A percentile compares a stretch with the other conserved stretches of the same genome.
Conservation (phyloP, 1,140 invertebrate genomes). For the Euura lappo region DNA sequence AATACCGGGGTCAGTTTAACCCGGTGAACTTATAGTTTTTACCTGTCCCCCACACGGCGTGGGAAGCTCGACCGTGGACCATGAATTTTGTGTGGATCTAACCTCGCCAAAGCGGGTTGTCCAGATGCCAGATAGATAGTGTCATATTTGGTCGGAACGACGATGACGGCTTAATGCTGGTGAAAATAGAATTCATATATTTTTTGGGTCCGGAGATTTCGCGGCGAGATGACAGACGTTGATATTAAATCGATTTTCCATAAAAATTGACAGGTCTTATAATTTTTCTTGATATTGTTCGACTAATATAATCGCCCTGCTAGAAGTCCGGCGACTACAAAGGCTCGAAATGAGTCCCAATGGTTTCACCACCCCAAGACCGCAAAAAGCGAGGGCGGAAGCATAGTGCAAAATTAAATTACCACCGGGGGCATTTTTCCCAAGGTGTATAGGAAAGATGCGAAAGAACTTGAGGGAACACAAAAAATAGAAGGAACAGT, state of each 20-base stretch:
- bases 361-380: neutral
- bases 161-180: slow-evolving; percentile 20
- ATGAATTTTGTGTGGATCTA: neutral
- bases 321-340: neutral
- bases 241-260: neutral
- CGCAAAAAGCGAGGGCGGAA: slow-evolving; percentile 17
- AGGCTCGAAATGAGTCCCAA: neutral
- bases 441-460: slow-evolving; percentile 4
- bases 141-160: slow-evolving; percentile 13
- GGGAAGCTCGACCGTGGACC: slow-evolving; percentile 18
- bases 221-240: neutral
- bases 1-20: slow-evolving; percentile 25
- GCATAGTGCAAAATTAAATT: slow-evolving; percentile 17
- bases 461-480: neutral
- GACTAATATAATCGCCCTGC: neutral
- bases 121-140: slow-evolving; percentile 25
- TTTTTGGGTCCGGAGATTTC: neutral
- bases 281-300: neutral
- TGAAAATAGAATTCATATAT: too few species aligned
- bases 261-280: neutral
- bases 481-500: neutral
- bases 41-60: slow-evolving; percentile 17
- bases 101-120: slow-evolving; percentile 8
- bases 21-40: slow-evolving; percentile 8
- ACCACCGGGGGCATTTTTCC: slow-evolving; percentile 16